Base-by-base conservation (phyloP, 1,140 invertebrate species). In the Neodiprion pinetum region DNA sequence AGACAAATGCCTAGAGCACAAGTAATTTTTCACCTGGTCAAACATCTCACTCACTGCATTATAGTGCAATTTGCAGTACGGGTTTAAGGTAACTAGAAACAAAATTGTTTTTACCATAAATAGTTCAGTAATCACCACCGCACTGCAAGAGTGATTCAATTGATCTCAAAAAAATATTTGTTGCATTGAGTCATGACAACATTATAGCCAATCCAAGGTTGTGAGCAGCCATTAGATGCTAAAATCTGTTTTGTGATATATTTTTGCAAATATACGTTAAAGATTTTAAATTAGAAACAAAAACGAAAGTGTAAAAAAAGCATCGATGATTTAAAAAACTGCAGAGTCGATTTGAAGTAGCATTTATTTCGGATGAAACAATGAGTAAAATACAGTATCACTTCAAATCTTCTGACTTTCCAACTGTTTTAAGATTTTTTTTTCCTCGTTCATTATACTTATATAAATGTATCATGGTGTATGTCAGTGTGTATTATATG, bases 351-450 rank as follows among this genome's bases (percentile, higher is more conserved):
- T 69, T 69, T 69, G 67, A 69, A 69, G 67, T 14, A 69, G 67
- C 21, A 69, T 69, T 69, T 69, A 69, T 69, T 69, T 17, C n/a
- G 67, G 40, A 11, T 21, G 67, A 69, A 69, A 69, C 67, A 69
- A 21, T 69, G 67, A 69, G 23, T 69, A 69, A 69, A 69, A 69
- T 69, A 69, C 67, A 69, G 21, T 69, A 21, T 69, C 23, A 69
- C 67, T 69, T 69, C 67, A 69, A 69, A 69, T 69, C 67, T 69
- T 69, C 23, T 21, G 40, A 47, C 67, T 69, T 69, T 69, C 23
- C 67, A 69, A 69, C 40, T 14, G 67, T 69, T 69, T 69, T 69
- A 69, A 61, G 53, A 61, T 61, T 61, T 61, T 61, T 17, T 61
- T 61, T 61, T 69, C 40, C 40, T 69, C 40, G 12, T 69, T 47